A percentile compares a stretch with the other conserved stretches of the same genome.
Conservation (phyloP, 2,113 vertebrate genomes). For the Urocynchramus pylzowi region DNA sequence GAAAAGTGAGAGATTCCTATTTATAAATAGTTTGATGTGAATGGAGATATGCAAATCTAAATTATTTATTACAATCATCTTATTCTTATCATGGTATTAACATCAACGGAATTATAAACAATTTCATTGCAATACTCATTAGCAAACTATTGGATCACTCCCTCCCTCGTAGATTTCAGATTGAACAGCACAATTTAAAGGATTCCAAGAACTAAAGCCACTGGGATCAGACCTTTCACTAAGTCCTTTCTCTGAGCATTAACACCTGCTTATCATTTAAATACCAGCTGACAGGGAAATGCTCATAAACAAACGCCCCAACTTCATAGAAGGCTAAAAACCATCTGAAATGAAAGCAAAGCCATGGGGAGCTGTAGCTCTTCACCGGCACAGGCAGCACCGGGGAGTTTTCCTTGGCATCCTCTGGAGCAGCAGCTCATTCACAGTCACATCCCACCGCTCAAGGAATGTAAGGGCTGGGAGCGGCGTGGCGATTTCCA, state of each 20-base stretch:
- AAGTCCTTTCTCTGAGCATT: not conserved
- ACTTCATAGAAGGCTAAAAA: not conserved
- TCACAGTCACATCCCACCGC: not conserved
- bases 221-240: not conserved
- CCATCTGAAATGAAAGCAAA: not conserved
- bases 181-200: not conserved
- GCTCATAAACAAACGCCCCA: not conserved
- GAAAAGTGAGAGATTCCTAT: not conserved
- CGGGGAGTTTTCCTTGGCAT: not conserved
- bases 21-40: not conserved
- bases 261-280: not conserved
- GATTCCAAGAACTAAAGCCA: not conserved
- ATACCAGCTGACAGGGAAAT: not conserved
- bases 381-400: not conserved
- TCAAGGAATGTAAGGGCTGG: accelerated
- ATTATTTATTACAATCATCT: not conserved
- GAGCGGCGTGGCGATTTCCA: not conserved
- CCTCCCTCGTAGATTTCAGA: not conserved
- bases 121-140: not conserved
- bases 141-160: not conserved
- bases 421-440: not conserved
- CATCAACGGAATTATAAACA: not conserved
- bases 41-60: not conserved
- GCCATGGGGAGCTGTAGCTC: accelerated
- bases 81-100: not conserved